phyloP scores from a whole-genome alignment of 2,888 invertebrate genomes.

The Coelinius sp. region DNA sequence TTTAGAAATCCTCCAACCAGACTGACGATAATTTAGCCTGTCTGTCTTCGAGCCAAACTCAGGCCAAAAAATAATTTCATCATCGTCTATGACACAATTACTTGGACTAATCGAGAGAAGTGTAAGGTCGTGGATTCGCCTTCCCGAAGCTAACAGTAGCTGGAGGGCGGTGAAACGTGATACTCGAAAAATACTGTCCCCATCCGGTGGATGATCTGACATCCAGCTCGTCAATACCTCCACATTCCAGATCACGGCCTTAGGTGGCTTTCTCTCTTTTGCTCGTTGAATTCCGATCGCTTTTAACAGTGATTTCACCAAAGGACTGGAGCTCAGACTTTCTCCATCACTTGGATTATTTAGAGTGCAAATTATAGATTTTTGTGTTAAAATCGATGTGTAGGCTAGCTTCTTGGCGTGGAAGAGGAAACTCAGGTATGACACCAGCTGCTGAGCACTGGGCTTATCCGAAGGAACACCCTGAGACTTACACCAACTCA shows the following conservation, averaged over 20 bases:
- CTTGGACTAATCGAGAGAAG: too few species aligned
- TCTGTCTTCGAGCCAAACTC: background rate
- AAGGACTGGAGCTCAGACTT: conserved; percentile 1
- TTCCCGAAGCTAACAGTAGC: conserved; percentile 10
- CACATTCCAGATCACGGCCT: conserved; percentile 14
- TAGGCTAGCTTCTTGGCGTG: background rate
- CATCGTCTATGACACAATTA: too few species aligned
- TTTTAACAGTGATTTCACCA: conserved; percentile 24
- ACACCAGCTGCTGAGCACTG: background rate
- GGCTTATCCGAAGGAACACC: background rate
- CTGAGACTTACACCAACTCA: conserved; percentile 12
- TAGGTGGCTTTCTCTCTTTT: too few species aligned
- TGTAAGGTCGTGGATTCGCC: too few species aligned
- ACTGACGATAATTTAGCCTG: background rate
- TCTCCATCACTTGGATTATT: too few species aligned
- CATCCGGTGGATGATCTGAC: background rate
- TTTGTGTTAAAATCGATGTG: conserved; percentile 5
- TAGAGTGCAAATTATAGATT: too few species aligned
- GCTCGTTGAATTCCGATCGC: background rate
- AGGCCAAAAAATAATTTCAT: background rate
- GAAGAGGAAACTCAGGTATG: background rate
- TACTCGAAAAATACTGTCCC: conserved; percentile 22
- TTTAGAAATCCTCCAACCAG: background rate
- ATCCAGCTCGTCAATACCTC: conserved; percentile 4
- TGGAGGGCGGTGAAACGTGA: conserved; percentile 11